These are phyloP conservation scores for Drosophila picticornis DNA, from an alignment of 2,888 invertebrate species.

Conservation along the genomic window DNA sequence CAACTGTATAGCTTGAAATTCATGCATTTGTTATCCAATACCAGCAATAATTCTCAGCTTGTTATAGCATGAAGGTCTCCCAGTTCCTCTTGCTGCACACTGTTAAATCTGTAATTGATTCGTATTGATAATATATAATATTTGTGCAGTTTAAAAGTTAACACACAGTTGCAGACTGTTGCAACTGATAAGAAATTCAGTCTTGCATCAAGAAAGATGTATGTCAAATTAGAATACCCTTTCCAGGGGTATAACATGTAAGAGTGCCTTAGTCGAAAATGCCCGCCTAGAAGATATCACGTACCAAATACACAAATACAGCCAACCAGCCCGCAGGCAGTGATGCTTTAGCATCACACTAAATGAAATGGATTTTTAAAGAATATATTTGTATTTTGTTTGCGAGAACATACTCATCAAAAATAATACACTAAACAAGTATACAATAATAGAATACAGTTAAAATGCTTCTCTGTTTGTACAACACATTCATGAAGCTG, in stretches of 20 bases:
- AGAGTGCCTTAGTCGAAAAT: neutral
- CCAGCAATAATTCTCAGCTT: neutral
- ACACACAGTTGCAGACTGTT: neutral
- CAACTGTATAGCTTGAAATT: neutral
- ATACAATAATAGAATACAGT: neutral
- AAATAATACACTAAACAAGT: neutral
- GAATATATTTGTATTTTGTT: neutral
- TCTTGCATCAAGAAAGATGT: neutral
- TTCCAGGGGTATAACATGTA: neutral
- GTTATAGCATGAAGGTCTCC: neutral
- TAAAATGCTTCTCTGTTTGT: too few species aligned
- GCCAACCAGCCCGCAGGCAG: too few species aligned
- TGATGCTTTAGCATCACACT: neutral
- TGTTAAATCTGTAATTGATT: neutral
- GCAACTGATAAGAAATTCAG: too few species aligned
- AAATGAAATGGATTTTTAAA: fast-evolving
- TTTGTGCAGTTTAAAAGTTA: neutral
- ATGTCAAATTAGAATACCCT: neutral
- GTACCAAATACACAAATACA: neutral
- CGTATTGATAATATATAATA: too few species aligned
- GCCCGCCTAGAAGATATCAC: neutral
- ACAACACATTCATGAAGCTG: neutral
- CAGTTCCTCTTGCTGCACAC: neutral
- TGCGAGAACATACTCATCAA: neutral
- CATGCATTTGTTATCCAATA: neutral